Evolutionary conservation across 2,888 invertebrate genomes (phyloP).

Genomic region (Tenthredo notha): DNA sequence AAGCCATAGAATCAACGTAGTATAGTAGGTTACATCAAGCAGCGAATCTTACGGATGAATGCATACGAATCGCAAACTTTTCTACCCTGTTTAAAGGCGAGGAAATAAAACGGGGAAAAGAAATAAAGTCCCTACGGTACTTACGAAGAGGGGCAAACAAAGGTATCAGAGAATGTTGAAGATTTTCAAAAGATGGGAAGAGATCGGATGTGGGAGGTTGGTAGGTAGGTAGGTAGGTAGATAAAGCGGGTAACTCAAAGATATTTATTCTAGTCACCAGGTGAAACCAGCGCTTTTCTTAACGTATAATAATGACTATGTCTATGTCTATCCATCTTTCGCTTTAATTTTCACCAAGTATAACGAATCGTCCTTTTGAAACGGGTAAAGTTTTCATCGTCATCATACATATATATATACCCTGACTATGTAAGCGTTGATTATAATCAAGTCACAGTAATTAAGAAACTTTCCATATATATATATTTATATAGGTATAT

Average conservation of each 20-base stretch:
- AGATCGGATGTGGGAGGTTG: constrained; percentile 8
- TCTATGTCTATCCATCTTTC: not conserved
- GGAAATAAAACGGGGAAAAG: not conserved
- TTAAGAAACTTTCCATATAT: constrained; percentile 37
- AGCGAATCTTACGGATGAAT: not conserved
- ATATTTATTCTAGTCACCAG: constrained; percentile 26
- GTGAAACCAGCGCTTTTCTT: no score
- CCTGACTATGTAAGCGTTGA: constrained; percentile 22
- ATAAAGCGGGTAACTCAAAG: not conserved
- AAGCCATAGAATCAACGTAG: not conserved
- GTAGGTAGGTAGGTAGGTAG: no score
- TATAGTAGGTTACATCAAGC: not conserved
- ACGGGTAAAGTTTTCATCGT: constrained; percentile 5
- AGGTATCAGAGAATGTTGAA: not conserved
- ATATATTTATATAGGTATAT: no score
- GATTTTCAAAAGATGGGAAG: not conserved
- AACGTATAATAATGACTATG: constrained; percentile 22
- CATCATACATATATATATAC: no score
- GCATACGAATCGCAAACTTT: constrained; percentile 4
- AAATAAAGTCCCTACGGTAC: not conserved
- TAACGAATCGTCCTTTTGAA: constrained; percentile 45
- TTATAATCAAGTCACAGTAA: constrained; percentile 41
- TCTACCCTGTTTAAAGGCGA: not conserved
- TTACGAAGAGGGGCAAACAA: not conserved
- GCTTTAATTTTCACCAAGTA: not conserved